Conservation (phyloP, 1,140 invertebrate species). For the Hylaeus anthracinus region DNA sequence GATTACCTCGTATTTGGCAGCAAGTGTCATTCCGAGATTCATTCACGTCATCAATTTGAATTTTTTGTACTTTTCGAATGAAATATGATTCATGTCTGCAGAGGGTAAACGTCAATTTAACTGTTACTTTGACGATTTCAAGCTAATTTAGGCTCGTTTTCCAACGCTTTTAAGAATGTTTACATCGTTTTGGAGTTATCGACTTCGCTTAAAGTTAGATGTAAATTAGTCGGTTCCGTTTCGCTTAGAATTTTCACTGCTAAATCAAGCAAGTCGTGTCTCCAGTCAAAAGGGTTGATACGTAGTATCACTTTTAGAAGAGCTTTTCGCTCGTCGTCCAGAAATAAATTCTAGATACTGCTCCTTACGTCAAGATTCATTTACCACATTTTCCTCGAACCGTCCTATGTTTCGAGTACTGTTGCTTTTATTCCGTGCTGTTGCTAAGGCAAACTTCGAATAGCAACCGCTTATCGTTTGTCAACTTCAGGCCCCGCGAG, state of each 20-base stretch:
- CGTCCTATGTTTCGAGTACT: neutral
- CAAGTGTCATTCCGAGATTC: no score
- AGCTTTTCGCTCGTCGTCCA: neutral
- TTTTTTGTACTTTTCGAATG: no score
- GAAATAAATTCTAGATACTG: neutral
- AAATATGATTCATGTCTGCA: neutral
- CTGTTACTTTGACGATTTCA: neutral
- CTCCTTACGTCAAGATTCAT: slow-evolving; percentile 12
- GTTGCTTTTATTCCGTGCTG: neutral
- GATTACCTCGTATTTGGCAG: no score
- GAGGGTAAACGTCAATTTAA: neutral
- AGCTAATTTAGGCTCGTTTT: neutral
- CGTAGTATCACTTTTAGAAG: neutral
- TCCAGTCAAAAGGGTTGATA: neutral
- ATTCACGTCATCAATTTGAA: no score
- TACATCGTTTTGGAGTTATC: neutral
- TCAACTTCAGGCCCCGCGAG: neutral
- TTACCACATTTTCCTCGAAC: neutral
- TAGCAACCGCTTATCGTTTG: slow-evolving; percentile 32
- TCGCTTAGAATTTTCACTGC: no score
- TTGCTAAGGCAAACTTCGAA: neutral
- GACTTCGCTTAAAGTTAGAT: neutral
- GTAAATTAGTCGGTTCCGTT: neutral
- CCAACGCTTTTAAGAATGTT: neutral
- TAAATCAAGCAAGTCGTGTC: neutral